Evolutionary conservation across 2,113 vertebrate species (phyloP).

Genomic region (Aldabrachelys gigantea): DNA sequence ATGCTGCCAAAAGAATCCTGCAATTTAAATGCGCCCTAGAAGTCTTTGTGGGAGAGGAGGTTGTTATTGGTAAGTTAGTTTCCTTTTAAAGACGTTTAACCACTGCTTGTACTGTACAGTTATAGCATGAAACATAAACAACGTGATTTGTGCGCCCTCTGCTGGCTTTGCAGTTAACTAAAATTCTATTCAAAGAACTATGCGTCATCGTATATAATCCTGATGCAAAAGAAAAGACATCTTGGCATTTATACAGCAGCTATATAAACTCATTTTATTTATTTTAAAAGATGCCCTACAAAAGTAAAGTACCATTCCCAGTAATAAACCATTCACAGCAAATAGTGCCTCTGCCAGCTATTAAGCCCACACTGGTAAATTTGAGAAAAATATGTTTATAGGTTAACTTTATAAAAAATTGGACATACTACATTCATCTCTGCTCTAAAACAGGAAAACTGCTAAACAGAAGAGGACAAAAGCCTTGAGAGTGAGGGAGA

Average conservation of each 20-base stretch:
- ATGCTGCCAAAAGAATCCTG: background rate
- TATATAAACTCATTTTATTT: background rate
- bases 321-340: accelerated
- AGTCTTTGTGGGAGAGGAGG: background rate
- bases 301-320: accelerated
- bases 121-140: accelerated
- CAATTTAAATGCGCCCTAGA: background rate
- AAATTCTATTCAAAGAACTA: accelerated
- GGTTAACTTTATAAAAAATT: background rate
- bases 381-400: accelerated
- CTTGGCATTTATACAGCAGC: background rate
- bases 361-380: background rate
- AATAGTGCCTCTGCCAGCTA: background rate
- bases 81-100: background rate
- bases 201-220: accelerated
- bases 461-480: background rate
- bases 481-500: background rate
- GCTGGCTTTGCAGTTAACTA: background rate
- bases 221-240: accelerated
- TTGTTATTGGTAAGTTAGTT: accelerated
- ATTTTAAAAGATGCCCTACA: background rate
- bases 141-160: conserved; percentile 45
- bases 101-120: accelerated
- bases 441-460: background rate
- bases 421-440: background rate